phyloP scores from a whole-genome alignment of 2,797 vertebrate genomes.

The Australoheros facetus region DNA sequence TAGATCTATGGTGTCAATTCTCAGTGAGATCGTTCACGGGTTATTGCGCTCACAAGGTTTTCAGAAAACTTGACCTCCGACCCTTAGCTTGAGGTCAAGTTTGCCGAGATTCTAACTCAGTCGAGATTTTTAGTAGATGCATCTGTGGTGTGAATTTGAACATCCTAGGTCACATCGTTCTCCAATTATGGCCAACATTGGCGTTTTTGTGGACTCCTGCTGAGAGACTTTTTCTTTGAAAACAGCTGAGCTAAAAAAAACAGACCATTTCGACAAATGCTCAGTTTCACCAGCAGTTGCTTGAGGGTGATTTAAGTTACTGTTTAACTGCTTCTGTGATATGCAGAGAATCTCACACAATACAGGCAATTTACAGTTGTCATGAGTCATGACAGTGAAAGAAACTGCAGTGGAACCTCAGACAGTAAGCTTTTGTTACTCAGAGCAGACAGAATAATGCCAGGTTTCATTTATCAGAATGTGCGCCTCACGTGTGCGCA shows the following conservation, averaged over 20 bases:
- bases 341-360: not conserved
- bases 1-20: too few species aligned
- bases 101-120: too few species aligned
- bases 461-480: not conserved
- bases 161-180: too few species aligned
- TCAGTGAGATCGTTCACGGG: too few species aligned
- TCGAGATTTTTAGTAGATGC: too few species aligned
- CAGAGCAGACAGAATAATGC: not conserved
- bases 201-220: too few species aligned
- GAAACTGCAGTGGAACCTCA: constrained; percentile 28
- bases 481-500: constrained; percentile 16
- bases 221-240: too few species aligned
- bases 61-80: too few species aligned
- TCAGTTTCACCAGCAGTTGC: constrained; percentile 2
- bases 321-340: constrained; percentile 41
- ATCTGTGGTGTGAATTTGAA: too few species aligned
- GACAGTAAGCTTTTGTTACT: constrained; percentile 43
- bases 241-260: constrained; percentile 1
- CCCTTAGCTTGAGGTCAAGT: too few species aligned
- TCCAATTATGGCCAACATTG: too few species aligned
- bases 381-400: constrained; percentile 14
- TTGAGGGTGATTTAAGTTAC: constrained; percentile 18
- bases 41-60: too few species aligned
- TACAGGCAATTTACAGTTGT: not conserved
- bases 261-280: constrained; percentile 12